Conservation (phyloP, 2,113 vertebrate genomes). For the Rhodinocichla rosea region DNA sequence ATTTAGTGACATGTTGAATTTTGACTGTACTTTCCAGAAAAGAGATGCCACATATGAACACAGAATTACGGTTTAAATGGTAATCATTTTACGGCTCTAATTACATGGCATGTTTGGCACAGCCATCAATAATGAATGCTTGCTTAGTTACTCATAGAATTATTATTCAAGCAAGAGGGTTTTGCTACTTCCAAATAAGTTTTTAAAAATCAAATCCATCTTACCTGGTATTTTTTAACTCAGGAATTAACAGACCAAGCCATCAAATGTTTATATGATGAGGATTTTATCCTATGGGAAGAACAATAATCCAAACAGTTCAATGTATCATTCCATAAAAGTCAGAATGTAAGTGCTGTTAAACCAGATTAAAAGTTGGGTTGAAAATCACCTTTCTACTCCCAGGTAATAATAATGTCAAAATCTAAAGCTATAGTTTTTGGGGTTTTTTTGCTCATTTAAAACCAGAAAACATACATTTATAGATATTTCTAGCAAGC, state of each 20-base stretch:
- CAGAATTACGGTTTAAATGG: not conserved
- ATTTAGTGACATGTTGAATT: not conserved
- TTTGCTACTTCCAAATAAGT: not conserved
- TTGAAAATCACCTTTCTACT: not conserved
- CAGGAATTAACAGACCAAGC: not conserved
- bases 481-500: not conserved
- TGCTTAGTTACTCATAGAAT: not conserved
- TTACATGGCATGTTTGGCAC: not conserved
- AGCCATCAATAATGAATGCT: not conserved
- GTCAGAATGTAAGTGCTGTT: not conserved
- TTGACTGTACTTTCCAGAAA: not conserved
- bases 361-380: not conserved
- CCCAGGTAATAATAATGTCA: not conserved
- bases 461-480: not conserved
- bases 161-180: not conserved
- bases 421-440: not conserved
- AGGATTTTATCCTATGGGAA: not conserved
- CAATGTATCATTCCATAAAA: not conserved
- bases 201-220: conserved; percentile 19
- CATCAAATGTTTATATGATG: conserved; percentile 8
- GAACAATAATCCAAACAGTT: not conserved
- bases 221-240: not conserved
- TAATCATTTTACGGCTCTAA: not conserved
- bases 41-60: not conserved
- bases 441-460: not conserved